Evolutionary conservation across 2,797 vertebrate genomes (phyloP), one percentile per base, ranked within the genome.

Genomic region (Gymnocypris eckloni): DNA sequence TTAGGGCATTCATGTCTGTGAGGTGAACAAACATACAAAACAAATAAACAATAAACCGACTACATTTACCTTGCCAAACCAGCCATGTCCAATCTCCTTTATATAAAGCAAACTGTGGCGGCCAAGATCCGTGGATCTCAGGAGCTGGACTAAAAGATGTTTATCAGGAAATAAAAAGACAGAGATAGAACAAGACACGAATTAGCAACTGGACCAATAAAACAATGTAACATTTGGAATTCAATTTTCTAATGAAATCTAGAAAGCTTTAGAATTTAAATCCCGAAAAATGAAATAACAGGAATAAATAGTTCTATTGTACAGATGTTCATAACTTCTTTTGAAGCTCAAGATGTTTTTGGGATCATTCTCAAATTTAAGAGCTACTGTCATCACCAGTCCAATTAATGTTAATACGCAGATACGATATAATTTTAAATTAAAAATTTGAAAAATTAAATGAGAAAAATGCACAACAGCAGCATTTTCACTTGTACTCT

Each of bases 51-150:
- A 69, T 70, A 41, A 39, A 86, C 22, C 76, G 87, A 83, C 0
- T 22, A 28, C 54, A 1, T 97, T 95, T 93, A 98, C 98, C 97
- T 99, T 99, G 88, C 98, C 98, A 0, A 99, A 99, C 98, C 98
- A 99, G 90, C 98, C 97, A 9, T 95, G 95, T n/a, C 98, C 98
- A 0, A 99, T 97, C 94, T 99, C 98, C 86, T 98, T 98, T 92
- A 99, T 94, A 96, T 97, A 99, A 69, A 98, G 96, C 48, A 99
- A 96, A 90, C 95, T 97, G 93, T 98, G 97, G 86, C 97, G 96
- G 88, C 96, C 93, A 82, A 98, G 93, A 77, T 97, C 97, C 1
- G 96, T 87, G 18, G 97, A 95, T 84, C 96, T 97, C 92, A 97
- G 95, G 87, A 97, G 95, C 83, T 98, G 97, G 86, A 96, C 98